Evolutionary conservation across 2,797 vertebrate genomes (phyloP), one percentile per base, ranked within the genome.

Genomic region (Gymnopithys bicolor): DNA sequence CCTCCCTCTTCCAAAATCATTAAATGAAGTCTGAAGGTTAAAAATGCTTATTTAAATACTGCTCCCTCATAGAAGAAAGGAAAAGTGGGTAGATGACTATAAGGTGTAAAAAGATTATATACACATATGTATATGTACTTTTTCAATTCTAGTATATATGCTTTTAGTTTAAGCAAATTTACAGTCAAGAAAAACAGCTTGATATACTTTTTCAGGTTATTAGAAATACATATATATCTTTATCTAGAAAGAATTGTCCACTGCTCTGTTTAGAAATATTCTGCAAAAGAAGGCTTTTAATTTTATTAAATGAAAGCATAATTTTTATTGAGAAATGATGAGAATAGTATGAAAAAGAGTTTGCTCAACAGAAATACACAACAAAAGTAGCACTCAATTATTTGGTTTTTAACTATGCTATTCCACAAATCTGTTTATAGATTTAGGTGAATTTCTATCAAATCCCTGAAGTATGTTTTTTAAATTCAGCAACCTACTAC

Each of bases 391-490:
- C 5, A 37, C 7, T 27, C n/a, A 53, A 41, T 9, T 30, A 30
- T 9, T 8, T 5, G 0, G 0, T 10, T 33, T 71, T 77, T 24
- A 70, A n/a, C 1, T 52, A 21, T 23, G 64, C 9, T 56, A 69
- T 53, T 62, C 24, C 45, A 41, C 11, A 80, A 63, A 58, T 68
- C 11, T 64, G 7, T 17, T 86, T 46, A 39, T 6, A 35, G 32
- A n/a, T 30, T 73, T 48, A 77, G 2, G 10, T 59, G 41, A 62
- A 63, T 80, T 18, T 76, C 11, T 13, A 67, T 23, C 4, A 89
- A 75, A 58, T 22, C 18, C 4, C 11, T 66, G 11, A 62, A 49
- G 4, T 43, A 32, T 28, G 3, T 11, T 10, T 86, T 86, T 64
- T 41, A 64, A 58, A 30, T 73, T 68, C 28, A 80, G 7, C 11